Evolutionary conservation across 2,797 vertebrate species (phyloP).

Genomic region (Pangasius djambal): DNA sequence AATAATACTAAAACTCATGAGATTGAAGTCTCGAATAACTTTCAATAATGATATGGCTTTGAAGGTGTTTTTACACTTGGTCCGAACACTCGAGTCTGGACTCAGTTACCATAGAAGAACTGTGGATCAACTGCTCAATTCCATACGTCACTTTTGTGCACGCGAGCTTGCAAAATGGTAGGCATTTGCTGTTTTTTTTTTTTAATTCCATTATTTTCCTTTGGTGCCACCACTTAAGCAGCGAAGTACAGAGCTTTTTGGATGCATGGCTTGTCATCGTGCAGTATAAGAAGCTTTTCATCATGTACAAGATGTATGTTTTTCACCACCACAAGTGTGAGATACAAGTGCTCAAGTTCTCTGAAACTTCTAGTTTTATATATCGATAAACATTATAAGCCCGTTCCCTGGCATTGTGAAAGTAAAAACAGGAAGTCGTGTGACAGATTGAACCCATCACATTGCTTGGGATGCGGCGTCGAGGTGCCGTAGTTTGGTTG

Average conservation of each 20-base stretch:
- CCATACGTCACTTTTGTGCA: background rate
- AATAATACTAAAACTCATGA: background rate
- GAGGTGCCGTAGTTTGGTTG: background rate
- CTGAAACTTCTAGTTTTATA: background rate
- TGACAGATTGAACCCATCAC: background rate
- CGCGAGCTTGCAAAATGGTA: background rate
- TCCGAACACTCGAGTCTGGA: too few relatives aligned
- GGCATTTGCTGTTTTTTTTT: background rate
- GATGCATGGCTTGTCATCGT: background rate
- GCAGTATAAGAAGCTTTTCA: background rate
- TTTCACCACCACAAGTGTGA: background rate
- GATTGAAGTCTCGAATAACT: background rate
- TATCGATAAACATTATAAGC: too few relatives aligned
- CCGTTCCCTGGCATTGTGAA: too few relatives aligned
- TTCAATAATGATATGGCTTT: background rate
- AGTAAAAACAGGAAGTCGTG: background rate
- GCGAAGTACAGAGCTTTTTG: too few relatives aligned
- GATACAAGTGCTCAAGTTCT: background rate
- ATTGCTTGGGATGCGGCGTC: background rate
- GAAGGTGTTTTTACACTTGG: too few relatives aligned
- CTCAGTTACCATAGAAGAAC: background rate
- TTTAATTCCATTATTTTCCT: too few relatives aligned
- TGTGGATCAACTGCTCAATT: background rate
- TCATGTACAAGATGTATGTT: too few relatives aligned
- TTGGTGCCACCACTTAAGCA: too few relatives aligned